Base-by-base conservation (phyloP, 2,113 vertebrate genomes). In the Menidia beryllina region DNA sequence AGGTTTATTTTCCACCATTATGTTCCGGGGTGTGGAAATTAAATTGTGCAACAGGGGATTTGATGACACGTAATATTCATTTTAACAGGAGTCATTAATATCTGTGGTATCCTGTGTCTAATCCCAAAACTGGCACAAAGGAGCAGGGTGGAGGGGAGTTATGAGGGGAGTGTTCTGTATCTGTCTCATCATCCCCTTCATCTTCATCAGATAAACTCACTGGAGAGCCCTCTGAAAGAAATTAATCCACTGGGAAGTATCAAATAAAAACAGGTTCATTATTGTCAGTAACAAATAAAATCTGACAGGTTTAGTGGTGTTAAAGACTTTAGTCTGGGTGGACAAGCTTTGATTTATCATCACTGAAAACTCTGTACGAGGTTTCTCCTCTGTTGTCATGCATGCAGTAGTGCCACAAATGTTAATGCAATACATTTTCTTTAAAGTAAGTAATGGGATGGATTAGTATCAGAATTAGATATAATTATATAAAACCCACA, bases 91-190 rank as follows among this genome's bases (percentile, higher is more conserved):
- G 81, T 87, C 77, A 88, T 87, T 90, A 87, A 87, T 88, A 87
- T 87, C 83, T 72, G 68, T 47, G 41, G 86, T 90, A 84, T 92
- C 88, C 85, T 77, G 82, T 92, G 82, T 84, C 89, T 91, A 89
- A 93, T 92, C 89, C 88, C 57, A 68, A 80, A 86, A 84, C 82
- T 58, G 68, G 72, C 79, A 90, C 82, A 84, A 82, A 83, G 70
- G 68, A 55, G 49, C n/a, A 24, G 69, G 56, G 75, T 11, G 83
- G 75, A 48, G 67, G 49, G 67, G 62, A 74, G 72, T 13, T 49
- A 56, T 36, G 43, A 50, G 70, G 53, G 39, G 62, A 13, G 66
- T 36, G 73, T 50, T 63, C 51, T 55, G 19, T 59, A 49, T 72
- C 69, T 56, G 34, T 57, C 63, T 72, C 57, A 61, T 76, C 64